phyloP scores from a whole-genome alignment of 1,140 invertebrate genomes.

The Dufourea novaeangliae region DNA sequence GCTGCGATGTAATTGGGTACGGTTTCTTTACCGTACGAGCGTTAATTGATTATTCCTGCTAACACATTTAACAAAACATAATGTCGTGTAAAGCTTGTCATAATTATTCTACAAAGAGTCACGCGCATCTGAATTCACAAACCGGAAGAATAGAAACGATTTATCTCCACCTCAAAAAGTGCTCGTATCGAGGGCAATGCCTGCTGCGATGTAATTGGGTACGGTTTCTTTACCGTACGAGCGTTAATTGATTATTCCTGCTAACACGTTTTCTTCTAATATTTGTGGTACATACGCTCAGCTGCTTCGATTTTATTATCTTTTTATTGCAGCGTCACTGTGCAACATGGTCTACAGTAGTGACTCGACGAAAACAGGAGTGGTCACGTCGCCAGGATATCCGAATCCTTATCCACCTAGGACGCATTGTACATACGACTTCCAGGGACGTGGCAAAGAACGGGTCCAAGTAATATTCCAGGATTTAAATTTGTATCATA shows the following conservation, averaged over 20 bases:
- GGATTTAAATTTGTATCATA: conserved; percentile 86
- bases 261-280: conserved; percentile 23
- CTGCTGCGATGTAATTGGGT: conserved; percentile 9
- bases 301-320: background rate
- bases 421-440: conserved; percentile 91
- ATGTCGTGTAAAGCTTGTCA: background rate
- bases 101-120: background rate
- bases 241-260: conserved; percentile 53
- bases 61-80: background rate
- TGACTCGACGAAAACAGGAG: conserved; percentile 90
- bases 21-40: conserved; percentile 15
- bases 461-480: conserved; percentile 89
- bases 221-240: conserved; percentile 11
- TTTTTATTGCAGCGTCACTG: conserved; percentile 86
- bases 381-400: conserved; percentile 89
- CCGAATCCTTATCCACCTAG: conserved; percentile 88
- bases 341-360: conserved; percentile 91
- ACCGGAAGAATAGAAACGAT: background rate
- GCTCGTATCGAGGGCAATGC: background rate
- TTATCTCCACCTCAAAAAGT: background rate
- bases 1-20: conserved; percentile 9
- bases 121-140: background rate
- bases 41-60: conserved; percentile 54
- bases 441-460: conserved; percentile 91
- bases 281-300: background rate